These are phyloP conservation scores for Chionodraco myersi DNA, from an alignment of 2,113 vertebrate species.

Conservation along the genomic window DNA sequence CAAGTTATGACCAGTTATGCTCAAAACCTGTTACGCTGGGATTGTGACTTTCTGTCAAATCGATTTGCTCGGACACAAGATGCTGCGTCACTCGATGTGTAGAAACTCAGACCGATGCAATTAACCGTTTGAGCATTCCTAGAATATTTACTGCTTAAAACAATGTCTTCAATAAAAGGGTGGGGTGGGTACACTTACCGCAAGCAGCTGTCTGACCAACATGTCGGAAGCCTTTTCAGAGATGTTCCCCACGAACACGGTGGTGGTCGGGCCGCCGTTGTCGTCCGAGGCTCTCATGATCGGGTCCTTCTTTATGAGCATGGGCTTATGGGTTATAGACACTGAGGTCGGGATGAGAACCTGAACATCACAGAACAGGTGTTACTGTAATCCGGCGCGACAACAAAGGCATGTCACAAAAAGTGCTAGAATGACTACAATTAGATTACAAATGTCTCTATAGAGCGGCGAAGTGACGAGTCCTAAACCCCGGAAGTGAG, in stretches of 20 bases:
- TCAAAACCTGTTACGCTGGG: neutral
- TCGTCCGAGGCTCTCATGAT: conserved; percentile 87
- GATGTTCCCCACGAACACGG: conserved; percentile 98
- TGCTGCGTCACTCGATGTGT: neutral
- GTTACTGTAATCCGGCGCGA: neutral
- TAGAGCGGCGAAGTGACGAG: too few species aligned
- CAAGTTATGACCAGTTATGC: neutral
- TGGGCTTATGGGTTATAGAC: conserved; percentile 92
- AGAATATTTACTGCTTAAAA: neutral
- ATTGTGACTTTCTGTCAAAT: too few species aligned
- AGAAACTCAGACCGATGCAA: too few species aligned
- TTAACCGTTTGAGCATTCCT: too few species aligned
- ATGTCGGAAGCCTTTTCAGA: conserved; percentile 99
- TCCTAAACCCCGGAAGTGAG: too few species aligned
- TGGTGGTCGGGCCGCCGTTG: conserved; percentile 92
- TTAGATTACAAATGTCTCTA: too few species aligned
- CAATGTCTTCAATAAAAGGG: too few species aligned
- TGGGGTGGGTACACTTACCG: conserved; percentile 84
- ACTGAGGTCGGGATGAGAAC: conserved; percentile 92
- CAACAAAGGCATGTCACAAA: too few species aligned
- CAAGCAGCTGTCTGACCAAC: conserved; percentile 96
- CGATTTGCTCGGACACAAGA: neutral
- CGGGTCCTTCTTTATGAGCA: conserved; percentile 89
- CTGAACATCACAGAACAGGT: conserved; percentile 49
- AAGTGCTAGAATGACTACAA: too few species aligned